Conservation (phyloP, 2,888 invertebrate species). For the Oscheius myriophilus region DNA sequence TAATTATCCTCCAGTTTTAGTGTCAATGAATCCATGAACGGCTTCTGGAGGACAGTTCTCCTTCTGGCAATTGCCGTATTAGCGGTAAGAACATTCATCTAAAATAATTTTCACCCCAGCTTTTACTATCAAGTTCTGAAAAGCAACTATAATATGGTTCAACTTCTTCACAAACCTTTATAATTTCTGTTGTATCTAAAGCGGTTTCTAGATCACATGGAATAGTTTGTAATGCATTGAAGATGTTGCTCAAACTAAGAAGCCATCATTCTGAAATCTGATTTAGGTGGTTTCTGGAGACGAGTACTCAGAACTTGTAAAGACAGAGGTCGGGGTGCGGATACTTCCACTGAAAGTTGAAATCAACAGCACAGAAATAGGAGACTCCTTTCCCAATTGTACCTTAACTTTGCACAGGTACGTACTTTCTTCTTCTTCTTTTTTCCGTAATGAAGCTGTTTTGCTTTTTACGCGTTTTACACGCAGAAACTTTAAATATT, state of each 20-base stretch:
- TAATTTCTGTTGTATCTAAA: too few relatives aligned
- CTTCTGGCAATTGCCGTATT: neutral
- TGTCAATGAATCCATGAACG: constrained; percentile 6
- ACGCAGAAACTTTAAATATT: neutral
- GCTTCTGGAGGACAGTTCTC: neutral
- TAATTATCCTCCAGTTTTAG: neutral
- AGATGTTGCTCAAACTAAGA: too few relatives aligned
- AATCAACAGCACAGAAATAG: constrained; percentile 28
- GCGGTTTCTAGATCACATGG: too few relatives aligned
- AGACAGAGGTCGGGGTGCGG: constrained; percentile 27
- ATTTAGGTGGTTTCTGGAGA: constrained; percentile 4
- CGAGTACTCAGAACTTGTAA: constrained; percentile 31
- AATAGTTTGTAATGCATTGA: too few relatives aligned
- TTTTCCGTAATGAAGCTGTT: neutral
- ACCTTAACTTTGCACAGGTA: constrained; percentile 45
- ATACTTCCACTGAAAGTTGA: constrained; percentile 23
- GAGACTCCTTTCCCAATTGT: constrained; percentile 19
- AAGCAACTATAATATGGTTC: too few relatives aligned
- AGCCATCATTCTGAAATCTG: too few relatives aligned
- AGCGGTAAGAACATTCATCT: too few relatives aligned
- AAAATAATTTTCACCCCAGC: too few relatives aligned
- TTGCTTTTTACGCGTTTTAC: neutral
- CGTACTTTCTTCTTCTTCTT: constrained; percentile 2
- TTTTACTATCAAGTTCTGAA: too few relatives aligned
- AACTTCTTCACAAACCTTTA: too few relatives aligned